Conservation (phyloP, 2,888 invertebrate genomes). For the Urechis unicinctus region DNA sequence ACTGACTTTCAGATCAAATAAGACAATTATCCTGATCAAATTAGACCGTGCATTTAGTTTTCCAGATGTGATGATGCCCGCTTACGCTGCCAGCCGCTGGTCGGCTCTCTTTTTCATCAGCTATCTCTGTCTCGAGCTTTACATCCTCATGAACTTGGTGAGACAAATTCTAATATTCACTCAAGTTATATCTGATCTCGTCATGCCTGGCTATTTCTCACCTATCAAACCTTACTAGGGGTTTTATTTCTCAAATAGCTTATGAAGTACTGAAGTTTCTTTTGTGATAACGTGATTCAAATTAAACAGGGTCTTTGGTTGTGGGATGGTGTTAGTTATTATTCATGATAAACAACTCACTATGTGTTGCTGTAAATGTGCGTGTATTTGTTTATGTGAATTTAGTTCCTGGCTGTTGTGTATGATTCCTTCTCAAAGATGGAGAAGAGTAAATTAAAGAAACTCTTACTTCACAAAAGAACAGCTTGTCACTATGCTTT, state of each 20-base stretch:
- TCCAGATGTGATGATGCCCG: conserved; percentile 90
- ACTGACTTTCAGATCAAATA: no score
- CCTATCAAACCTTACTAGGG: no score
- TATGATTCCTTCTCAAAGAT: conserved; percentile 82
- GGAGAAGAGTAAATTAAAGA: conserved; percentile 78
- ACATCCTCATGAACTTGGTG: conserved; percentile 82
- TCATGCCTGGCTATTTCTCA: no score
- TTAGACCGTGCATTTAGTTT: conserved; percentile 58
- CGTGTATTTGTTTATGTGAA: not conserved
- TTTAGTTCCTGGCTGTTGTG: conserved; percentile 78
- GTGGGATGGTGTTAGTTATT: no score
- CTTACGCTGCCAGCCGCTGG: conserved; percentile 73
- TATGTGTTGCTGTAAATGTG: not conserved
- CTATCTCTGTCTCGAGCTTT: conserved; percentile 76
- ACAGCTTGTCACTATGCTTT: conserved; percentile 77
- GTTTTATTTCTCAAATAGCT: no score
- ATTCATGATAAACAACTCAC: no score
- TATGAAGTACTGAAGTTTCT: no score
- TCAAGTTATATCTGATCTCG: no score
- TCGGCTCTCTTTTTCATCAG: conserved; percentile 80
- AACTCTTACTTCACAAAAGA: conserved; percentile 72
- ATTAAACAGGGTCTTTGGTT: no score
- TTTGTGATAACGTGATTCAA: no score
- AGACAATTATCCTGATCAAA: no score
- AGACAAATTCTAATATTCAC: conserved; percentile 35